Conservation (phyloP, 1,140 invertebrate species). For the Zaprionus africanus region DNA sequence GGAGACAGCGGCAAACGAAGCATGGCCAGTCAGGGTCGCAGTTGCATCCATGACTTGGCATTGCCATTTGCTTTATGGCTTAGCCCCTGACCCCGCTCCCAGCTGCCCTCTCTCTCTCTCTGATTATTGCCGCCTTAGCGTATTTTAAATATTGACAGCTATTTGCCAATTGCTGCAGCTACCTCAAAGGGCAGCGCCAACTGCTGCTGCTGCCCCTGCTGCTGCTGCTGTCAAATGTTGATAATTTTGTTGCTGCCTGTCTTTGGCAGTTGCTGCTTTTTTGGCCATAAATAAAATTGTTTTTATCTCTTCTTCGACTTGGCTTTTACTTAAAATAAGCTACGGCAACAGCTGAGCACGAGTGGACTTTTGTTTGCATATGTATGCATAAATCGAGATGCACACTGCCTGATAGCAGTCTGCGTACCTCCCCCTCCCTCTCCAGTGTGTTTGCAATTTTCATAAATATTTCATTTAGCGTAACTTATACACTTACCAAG, state of each 20-base stretch:
- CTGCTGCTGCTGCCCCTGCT: neutral
- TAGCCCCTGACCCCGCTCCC: neutral
- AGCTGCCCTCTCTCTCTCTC: slow-evolving; percentile 19
- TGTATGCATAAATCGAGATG: slow-evolving; percentile 50
- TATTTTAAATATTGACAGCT: slow-evolving; percentile 78
- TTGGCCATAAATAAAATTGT: slow-evolving; percentile 66
- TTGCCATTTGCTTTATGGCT: slow-evolving; percentile 15
- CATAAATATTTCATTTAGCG: slow-evolving; percentile 81
- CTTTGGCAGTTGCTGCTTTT: slow-evolving; percentile 42
- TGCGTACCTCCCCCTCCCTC: neutral
- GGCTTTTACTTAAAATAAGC: neutral
- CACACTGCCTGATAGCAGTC: slow-evolving; percentile 25
- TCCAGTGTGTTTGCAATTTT: slow-evolving; percentile 60
- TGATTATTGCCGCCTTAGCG: slow-evolving; percentile 20
- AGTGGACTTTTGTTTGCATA: slow-evolving; percentile 34
- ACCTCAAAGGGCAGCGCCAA: slow-evolving; percentile 26
- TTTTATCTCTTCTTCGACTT: slow-evolving; percentile 15
- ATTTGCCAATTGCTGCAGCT: slow-evolving; percentile 73
- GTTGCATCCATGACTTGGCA: slow-evolving; percentile 26
- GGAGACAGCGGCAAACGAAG: slow-evolving; percentile 65
- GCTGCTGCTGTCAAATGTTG: slow-evolving; percentile 58
- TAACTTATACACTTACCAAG: slow-evolving; percentile 54
- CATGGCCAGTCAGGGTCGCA: slow-evolving; percentile 55
- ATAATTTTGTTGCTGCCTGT: slow-evolving; percentile 53
- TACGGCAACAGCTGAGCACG: slow-evolving; percentile 22